phyloP scores from a whole-genome alignment of 2,797 vertebrate genomes.

The Gymnoscopelus braueri region DNA sequence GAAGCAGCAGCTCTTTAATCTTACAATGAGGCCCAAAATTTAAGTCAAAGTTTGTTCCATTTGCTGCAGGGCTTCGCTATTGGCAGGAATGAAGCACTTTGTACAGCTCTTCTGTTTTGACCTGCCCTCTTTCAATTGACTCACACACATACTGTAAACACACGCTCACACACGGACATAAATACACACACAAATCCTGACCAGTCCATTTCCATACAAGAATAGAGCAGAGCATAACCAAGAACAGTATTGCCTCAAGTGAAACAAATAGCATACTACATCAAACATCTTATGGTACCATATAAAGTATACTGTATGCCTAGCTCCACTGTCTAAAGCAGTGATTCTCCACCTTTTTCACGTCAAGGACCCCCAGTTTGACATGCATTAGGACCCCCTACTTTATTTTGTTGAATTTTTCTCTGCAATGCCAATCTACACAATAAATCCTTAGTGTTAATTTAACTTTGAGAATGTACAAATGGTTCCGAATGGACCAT shows the following conservation, averaged over 20 bases:
- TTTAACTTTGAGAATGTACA: too few species aligned
- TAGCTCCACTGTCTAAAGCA: too few species aligned
- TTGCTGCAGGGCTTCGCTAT: constrained; percentile 57
- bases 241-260: constrained; percentile 61
- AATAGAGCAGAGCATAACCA: constrained; percentile 33
- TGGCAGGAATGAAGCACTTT: constrained; percentile 40
- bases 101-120: constrained; percentile 54
- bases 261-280: constrained; percentile 50
- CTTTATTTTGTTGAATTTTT: too few species aligned
- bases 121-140: constrained; percentile 57
- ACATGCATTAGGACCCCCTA: constrained; percentile 24
- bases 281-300: constrained; percentile 59
- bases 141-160: constrained; percentile 20
- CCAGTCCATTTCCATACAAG: too few species aligned
- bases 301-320: too few species aligned
- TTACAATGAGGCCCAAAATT: constrained; percentile 39
- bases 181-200: neutral
- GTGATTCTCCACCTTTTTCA: too few species aligned
- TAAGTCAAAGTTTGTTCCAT: constrained; percentile 32
- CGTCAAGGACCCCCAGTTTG: constrained; percentile 15
- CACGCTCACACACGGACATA: constrained; percentile 22
- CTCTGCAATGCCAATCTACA: too few species aligned
- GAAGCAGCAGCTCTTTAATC: constrained; percentile 47
- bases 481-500: too few species aligned
- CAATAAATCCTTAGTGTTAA: too few species aligned